Evolutionary conservation across 2,888 invertebrate species (phyloP).

Genomic region (Diadegma fenestrale): DNA sequence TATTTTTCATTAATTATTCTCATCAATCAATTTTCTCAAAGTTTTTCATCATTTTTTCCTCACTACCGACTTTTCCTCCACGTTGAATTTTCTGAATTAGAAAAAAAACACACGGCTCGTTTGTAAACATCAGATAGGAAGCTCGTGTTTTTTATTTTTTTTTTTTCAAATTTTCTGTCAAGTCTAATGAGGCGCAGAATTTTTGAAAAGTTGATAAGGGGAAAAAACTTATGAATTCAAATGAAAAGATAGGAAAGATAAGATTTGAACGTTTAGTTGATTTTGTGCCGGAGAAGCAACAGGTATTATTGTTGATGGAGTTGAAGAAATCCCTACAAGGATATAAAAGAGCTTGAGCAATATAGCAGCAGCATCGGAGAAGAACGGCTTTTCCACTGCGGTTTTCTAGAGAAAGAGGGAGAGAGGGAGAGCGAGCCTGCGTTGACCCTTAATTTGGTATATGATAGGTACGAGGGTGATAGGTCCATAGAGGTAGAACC

Average conservation of each 20-base stretch:
- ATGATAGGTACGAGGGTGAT: constrained; percentile 34
- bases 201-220: not conserved
- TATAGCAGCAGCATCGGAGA: constrained; percentile 11
- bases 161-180: not conserved
- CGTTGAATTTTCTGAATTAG: not conserved
- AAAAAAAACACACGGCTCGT: not conserved
- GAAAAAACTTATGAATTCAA: not conserved
- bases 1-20: not conserved
- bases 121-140: not conserved
- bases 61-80: not conserved
- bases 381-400: constrained; percentile 22
- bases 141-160: not conserved
- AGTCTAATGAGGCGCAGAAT: not conserved
- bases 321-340: constrained; percentile 50
- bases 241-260: constrained; percentile 4
- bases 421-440: not conserved
- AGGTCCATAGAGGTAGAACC: constrained; percentile 34
- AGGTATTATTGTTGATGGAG: constrained; percentile 45
- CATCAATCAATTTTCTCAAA: not conserved
- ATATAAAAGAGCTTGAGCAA: constrained; percentile 19
- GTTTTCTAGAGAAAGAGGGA: constrained; percentile 14
- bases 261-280: constrained; percentile 27
- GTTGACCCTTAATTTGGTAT: constrained; percentile 59
- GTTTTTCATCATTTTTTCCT: not conserved
- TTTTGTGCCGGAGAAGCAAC: constrained; percentile 42